phyloP scores from a whole-genome alignment of 2,113 vertebrate species.

The Pungitius pungitius region DNA sequence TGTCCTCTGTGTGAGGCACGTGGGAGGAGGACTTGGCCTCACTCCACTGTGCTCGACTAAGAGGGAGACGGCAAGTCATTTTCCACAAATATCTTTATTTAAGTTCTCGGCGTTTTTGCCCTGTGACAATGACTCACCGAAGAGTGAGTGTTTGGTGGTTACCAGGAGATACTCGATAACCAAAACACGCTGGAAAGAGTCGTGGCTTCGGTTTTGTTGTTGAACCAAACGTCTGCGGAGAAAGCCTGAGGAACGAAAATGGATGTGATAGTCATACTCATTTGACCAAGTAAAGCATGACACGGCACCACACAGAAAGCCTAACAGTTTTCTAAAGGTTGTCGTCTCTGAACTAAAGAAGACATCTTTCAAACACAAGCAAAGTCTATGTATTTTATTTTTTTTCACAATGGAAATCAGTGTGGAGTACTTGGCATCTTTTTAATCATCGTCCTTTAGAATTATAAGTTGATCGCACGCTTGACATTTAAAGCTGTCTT shows the following conservation, averaged over 20 bases:
- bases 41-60: slow-evolving; percentile 27
- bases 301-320: background rate
- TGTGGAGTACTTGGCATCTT: slow-evolving; percentile 10
- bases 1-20: slow-evolving; percentile 36
- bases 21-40: slow-evolving; percentile 55
- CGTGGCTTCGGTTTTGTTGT: slow-evolving; percentile 14
- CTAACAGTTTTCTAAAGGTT: background rate
- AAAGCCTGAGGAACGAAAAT: slow-evolving; percentile 11
- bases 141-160: slow-evolving; percentile 18
- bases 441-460: slow-evolving; percentile 27
- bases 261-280: slow-evolving; percentile 14
- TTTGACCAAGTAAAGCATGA: slow-evolving; percentile 22
- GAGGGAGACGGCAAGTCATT: slow-evolving; percentile 42
- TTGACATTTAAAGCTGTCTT: slow-evolving; percentile 44
- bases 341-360: background rate
- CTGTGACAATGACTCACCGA: slow-evolving; percentile 31
- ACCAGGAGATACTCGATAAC: slow-evolving; percentile 10
- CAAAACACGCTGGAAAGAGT: slow-evolving; percentile 6
- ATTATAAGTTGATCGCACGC: slow-evolving; percentile 43
- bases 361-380: slow-evolving; percentile 10
- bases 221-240: slow-evolving; percentile 7
- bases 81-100: slow-evolving; percentile 47
- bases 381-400: slow-evolving; percentile 1
- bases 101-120: slow-evolving; percentile 32
- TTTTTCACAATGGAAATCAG: slow-evolving; percentile 8